phyloP scores from a whole-genome alignment of 1,140 invertebrate genomes.

The Stenopsyche tienmushanensis region DNA sequence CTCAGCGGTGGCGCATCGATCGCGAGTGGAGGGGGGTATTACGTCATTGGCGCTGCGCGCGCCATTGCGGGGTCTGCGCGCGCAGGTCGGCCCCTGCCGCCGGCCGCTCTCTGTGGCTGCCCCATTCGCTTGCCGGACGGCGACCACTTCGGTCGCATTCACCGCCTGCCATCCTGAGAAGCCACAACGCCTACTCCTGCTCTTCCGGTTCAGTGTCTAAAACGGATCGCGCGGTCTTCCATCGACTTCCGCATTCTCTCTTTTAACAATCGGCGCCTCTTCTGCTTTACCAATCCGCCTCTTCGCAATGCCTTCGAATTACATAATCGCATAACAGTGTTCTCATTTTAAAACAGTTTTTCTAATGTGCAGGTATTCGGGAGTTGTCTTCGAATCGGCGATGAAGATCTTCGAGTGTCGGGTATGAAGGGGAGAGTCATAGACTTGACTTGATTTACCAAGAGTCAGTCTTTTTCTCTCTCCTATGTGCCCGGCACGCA shows the following conservation, averaged over 20 bases:
- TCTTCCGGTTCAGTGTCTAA: too few relatives aligned
- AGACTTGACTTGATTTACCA: conserved; percentile 13
- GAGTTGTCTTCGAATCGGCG: too few relatives aligned
- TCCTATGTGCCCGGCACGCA: conserved; percentile 22
- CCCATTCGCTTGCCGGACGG: not conserved
- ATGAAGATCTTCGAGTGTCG: conserved; percentile 9
- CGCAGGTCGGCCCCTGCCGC: conserved; percentile 8
- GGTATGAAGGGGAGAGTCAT: conserved; percentile 24
- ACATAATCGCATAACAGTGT: too few relatives aligned
- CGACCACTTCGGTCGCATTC: not conserved
- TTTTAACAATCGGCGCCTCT: not conserved
- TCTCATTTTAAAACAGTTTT: too few relatives aligned
- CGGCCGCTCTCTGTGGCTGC: not conserved
- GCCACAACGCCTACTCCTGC: not conserved
- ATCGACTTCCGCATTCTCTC: too few relatives aligned
- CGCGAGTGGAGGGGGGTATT: too few relatives aligned
- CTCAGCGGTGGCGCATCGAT: not conserved
- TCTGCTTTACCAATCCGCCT: not conserved
- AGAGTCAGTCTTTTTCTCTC: conserved; percentile 31
- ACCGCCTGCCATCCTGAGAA: not conserved
- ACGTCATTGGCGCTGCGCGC: conserved; percentile 27
- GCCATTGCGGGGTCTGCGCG: conserved; percentile 22
- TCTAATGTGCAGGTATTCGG: too few relatives aligned
- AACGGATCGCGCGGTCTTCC: too few relatives aligned
- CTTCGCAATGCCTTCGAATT: not conserved